Percentiles rank a stretch among this genome's conserved stretches.
Evolutionary conservation across 2,113 vertebrate species (phyloP).

Genomic region (Cinclus cinclus): DNA sequence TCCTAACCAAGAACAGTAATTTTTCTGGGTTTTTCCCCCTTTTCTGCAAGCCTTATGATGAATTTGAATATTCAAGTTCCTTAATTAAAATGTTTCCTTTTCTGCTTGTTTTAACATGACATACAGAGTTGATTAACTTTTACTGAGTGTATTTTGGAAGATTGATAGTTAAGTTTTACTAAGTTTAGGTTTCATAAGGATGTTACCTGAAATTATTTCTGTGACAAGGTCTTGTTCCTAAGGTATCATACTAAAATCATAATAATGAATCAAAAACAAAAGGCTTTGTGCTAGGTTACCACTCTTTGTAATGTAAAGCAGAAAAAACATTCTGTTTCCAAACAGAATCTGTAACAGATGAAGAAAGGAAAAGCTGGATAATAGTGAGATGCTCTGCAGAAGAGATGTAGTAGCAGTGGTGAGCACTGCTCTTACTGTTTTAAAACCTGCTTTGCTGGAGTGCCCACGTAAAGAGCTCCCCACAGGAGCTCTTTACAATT

Average conservation of each 20-base stretch:
- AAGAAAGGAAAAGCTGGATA: neutral
- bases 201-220: neutral
- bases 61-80: slow-evolving; percentile 20
- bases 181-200: neutral
- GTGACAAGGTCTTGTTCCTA: neutral
- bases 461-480: too few species aligned
- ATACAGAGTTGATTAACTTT: slow-evolving; percentile 8
- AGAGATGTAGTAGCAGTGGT: neutral
- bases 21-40: neutral
- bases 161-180: neutral
- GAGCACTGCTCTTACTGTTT: neutral
- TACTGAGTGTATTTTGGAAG: neutral
- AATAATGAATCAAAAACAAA: neutral
- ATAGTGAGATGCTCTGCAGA: neutral
- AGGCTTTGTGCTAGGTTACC: neutral
- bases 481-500: neutral
- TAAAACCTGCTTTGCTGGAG: neutral
- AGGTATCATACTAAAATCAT: neutral
- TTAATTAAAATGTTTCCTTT: slow-evolving; percentile 33
- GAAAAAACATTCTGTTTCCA: neutral
- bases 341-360: neutral
- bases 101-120: slow-evolving; percentile 38
- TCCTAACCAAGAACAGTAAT: neutral
- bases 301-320: neutral
- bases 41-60: neutral